Percentiles rank a stretch among this genome's conserved stretches.
Evolutionary conservation across 2,797 vertebrate species (phyloP).

Genomic region (Cyclura pinguis): DNA sequence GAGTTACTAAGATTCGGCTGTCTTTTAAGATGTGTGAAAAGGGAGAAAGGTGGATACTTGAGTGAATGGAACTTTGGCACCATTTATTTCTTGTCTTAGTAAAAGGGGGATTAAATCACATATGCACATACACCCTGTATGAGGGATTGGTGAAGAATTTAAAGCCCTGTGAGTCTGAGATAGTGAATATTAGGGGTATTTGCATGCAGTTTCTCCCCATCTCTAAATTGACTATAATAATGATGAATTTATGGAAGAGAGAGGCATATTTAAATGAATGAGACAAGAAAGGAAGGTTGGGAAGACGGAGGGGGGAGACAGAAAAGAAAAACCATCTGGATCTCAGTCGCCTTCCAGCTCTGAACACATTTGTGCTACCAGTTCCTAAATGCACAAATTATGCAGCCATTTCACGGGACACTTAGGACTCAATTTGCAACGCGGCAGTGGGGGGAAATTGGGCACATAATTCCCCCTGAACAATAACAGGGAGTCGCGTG

Average conservation of each 20-base stretch:
- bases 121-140: not conserved
- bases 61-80: slow-evolving; percentile 17
- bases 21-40: slow-evolving; percentile 8
- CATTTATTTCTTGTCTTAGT: slow-evolving; percentile 17
- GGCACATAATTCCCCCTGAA: slow-evolving; percentile 72
- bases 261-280: not conserved
- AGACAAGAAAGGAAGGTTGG: not conserved
- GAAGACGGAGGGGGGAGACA: not conserved
- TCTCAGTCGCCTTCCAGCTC: slow-evolving; percentile 36
- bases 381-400: slow-evolving; percentile 63
- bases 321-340: slow-evolving; percentile 40
- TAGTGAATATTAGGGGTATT: slow-evolving; percentile 25
- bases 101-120: slow-evolving; percentile 22
- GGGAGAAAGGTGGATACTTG: not conserved
- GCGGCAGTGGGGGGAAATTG: slow-evolving; percentile 74
- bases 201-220: accelerated
- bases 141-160: not conserved
- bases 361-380: slow-evolving; percentile 15
- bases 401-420: slow-evolving; percentile 77
- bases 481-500: slow-evolving; percentile 65
- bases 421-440: slow-evolving; percentile 77
- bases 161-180: slow-evolving; percentile 22
- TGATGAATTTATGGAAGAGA: not conserved
- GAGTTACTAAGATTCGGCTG: slow-evolving; percentile 8
- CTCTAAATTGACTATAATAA: not conserved